Percentiles rank a stretch among this genome's conserved stretches.
These are phyloP conservation scores for Argyresthia albistria DNA, from an alignment of 2,888 invertebrate genomes.

Conservation along the genomic window DNA sequence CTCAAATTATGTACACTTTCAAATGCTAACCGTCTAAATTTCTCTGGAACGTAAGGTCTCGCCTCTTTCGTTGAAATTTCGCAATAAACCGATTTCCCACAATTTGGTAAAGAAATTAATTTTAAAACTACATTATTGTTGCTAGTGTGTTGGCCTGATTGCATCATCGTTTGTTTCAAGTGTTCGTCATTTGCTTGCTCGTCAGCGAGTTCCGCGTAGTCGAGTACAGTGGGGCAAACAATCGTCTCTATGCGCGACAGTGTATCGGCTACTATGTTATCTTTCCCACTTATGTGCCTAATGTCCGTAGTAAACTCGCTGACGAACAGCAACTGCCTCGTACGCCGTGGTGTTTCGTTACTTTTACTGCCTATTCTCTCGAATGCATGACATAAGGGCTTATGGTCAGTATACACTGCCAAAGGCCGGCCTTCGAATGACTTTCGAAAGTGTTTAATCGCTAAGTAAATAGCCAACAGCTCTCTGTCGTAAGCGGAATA, in stretches of 20 bases:
- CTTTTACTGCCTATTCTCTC: not conserved
- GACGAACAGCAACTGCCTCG: not conserved
- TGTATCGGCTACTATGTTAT: not conserved
- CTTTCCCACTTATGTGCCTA: not conserved
- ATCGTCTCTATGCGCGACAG: not conserved
- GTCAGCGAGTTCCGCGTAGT: not conserved
- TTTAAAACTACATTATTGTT: constrained; percentile 9
- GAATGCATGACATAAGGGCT: not conserved
- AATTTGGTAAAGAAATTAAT: constrained; percentile 4
- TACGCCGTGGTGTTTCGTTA: not conserved
- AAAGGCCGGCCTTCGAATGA: constrained; percentile 12
- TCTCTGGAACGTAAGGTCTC: constrained; percentile 14
- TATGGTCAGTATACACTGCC: constrained; percentile 6
- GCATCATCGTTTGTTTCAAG: too few relatives aligned
- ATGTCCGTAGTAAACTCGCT: not conserved
- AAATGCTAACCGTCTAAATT: constrained; percentile 12
- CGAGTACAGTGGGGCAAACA: not conserved
- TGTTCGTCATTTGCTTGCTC: not conserved
- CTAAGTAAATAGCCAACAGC: constrained; percentile 3
- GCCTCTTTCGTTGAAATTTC: constrained; percentile 10
- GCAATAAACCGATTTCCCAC: constrained; percentile 8
- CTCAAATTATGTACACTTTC: constrained; percentile 12
- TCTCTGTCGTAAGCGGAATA: constrained; percentile 6
- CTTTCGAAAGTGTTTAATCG: constrained; percentile 9
- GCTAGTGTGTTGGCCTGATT: not conserved